Evolutionary conservation across 1,140 invertebrate species (phyloP), one percentile per base, ranked within the genome.

Genomic region (Trichonephila inaurata): DNA sequence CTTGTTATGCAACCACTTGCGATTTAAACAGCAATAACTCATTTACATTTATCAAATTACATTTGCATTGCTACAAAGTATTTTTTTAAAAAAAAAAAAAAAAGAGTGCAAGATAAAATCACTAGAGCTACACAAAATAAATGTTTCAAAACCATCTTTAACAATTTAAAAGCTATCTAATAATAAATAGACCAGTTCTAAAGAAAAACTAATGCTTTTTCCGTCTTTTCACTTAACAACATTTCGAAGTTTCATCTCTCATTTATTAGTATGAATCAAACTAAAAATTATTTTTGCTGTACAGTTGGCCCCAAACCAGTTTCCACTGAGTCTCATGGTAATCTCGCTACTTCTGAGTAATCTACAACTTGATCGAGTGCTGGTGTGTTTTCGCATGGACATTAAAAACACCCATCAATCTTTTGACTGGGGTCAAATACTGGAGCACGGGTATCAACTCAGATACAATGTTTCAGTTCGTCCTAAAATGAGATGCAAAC

Each of bases 341-440:
- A 51, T 51, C 51, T 7, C 6, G n/a, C 3, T 16, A 77, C 72
- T 77, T 33, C 72, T 77, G 72, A 33, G 33, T 33, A 33, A 40
- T 77, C 72, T 77, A 33, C 28, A 33, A 33, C 28, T 33, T 33
- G 28, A 77, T 77, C 28, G 69, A 77, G 28, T 77, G 72, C 28
- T 51, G 16, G 28, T 18, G 16, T 18, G 5, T 77, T 77, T 77
- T 33, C 28, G 72, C 72, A 77, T 77, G 28, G 28, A 40, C 28
- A 77, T 77, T 77, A 77, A 77, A 28, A 77, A 77, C 72, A 77
- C 24, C 33, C 18, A 77, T 77, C 72, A 77, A 77, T 77, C 33
- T 77, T 77, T 40, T 0, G 33, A 77, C 28, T 3, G 72, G 69
- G 69, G 72, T 77, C 72, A 77, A 77, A 40, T 40, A 19, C 18